Evolutionary conservation across 2,113 vertebrate genomes (phyloP), one percentile per base, ranked within the genome.

Genomic region (Melospiza melodia): DNA sequence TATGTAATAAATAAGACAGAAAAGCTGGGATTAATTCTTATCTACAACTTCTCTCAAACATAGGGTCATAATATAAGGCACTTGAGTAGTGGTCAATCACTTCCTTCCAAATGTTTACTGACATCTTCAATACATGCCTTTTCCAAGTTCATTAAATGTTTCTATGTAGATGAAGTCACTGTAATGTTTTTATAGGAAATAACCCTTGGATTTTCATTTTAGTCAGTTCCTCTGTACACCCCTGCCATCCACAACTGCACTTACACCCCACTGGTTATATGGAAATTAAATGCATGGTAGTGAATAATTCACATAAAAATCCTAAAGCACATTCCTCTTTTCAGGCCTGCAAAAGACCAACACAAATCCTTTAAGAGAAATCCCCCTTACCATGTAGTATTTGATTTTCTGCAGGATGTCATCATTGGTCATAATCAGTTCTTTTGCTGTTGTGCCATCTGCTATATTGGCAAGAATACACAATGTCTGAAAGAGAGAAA

Each of bases 321-420:
- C 35, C 65, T 69, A 7, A 85, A 84, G 13, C 41, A 54, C 7
- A 22, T 57, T 57, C 16, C 66, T 49, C 68, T 81, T 57, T 84
- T 63, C 37, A 76, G 76, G 49, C 31, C 61, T 80, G 22, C 7
- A 84, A 92, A 94, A 61, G 55, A n/a, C 9, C 51, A 33, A 65
- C n/a, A 57, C 11, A 48, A 94, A 51, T 43, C 11, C 54, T 54
- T 68, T 15, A 48, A 83, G 69, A 65, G 22, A 83, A 75, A 65
- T 79, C 46, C 46, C 59, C 46, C 98, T 78, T 98, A 99, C 99
- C 99, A 99, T 99, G 92, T 99, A 99, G 97, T 99, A 99, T 95
- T 99, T 99, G 96, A 99, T 98, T 98, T 99, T 99, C 98, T 99
- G 99, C 59, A 99, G 98, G 95, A 99, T 99, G 97, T 99, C 99